Conservation (phyloP, 2,113 vertebrate genomes). For the Paratilapia polleni region DNA sequence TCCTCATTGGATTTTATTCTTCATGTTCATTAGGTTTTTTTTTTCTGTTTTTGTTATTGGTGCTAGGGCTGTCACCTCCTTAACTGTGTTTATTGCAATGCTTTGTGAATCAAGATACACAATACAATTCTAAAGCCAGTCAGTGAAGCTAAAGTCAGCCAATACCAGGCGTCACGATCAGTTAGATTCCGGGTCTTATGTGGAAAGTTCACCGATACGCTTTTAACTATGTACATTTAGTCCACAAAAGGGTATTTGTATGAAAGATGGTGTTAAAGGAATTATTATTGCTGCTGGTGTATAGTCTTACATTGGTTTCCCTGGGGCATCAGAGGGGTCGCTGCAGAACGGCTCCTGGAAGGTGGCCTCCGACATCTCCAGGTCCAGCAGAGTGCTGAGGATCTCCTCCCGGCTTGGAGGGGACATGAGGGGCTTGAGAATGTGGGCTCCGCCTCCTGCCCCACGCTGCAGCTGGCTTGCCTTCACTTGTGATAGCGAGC, state of each 20-base stretch:
- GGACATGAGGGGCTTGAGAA: constrained; percentile 98
- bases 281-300: not conserved
- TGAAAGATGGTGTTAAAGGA: not conserved
- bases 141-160: not conserved
- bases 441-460: constrained; percentile 81
- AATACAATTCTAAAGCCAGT: not conserved
- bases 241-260: not conserved
- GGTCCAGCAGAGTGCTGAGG: constrained; percentile 88
- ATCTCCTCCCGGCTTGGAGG: constrained; percentile 97
- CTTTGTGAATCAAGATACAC: not conserved
- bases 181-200: not conserved
- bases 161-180: not conserved
- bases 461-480: constrained; percentile 86
- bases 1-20: not conserved
- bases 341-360: constrained; percentile 98
- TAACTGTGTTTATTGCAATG: not conserved
- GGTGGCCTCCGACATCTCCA: constrained; percentile 92
- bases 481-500: constrained; percentile 91
- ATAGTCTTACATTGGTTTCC: constrained; percentile 89
- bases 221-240: not conserved
- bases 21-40: too few relatives aligned
- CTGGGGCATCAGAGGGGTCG: constrained; percentile 93
- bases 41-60: not conserved
- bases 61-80: not conserved
- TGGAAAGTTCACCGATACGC: not conserved